Percentiles rank a stretch among this genome's conserved stretches.
phyloP scores from a whole-genome alignment of 1,140 invertebrate genomes.

The Oedothorax gibbosus region DNA sequence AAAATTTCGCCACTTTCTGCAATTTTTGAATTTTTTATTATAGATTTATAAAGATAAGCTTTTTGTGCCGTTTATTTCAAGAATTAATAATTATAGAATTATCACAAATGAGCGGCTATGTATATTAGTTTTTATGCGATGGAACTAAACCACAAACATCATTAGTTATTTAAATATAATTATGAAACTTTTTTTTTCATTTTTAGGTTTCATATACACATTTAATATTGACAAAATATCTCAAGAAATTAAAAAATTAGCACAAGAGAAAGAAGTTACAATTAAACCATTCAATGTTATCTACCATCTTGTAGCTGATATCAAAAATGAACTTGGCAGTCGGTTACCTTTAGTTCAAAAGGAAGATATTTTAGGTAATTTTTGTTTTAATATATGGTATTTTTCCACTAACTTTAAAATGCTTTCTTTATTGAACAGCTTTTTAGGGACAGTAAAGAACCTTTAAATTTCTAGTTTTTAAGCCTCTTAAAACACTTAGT shows the following conservation, averaged over 20 bases:
- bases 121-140: too few species aligned
- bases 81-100: too few species aligned
- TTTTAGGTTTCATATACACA: slow-evolving; percentile 82
- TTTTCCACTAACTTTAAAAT: neutral
- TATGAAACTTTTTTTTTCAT: too few species aligned
- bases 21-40: too few species aligned
- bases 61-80: too few species aligned
- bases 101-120: too few species aligned
- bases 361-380: slow-evolving; percentile 81
- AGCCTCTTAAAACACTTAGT: too few species aligned
- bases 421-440: neutral
- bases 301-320: slow-evolving; percentile 89
- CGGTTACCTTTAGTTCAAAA: slow-evolving; percentile 78
- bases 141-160: too few species aligned
- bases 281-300: slow-evolving; percentile 86
- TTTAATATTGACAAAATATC: slow-evolving; percentile 80
- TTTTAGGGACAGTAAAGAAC: neutral
- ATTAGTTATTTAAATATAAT: too few species aligned
- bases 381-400: neutral
- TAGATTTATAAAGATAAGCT: too few species aligned
- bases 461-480: too few species aligned
- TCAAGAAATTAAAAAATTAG: slow-evolving; percentile 70
- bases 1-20: too few species aligned
- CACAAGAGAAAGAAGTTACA: slow-evolving; percentile 72
- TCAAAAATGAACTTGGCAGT: slow-evolving; percentile 83